A percentile compares a stretch with the other conserved stretches of the same genome.
Conservation (phyloP, 2,888 invertebrate species). For the Elmis aenea region DNA sequence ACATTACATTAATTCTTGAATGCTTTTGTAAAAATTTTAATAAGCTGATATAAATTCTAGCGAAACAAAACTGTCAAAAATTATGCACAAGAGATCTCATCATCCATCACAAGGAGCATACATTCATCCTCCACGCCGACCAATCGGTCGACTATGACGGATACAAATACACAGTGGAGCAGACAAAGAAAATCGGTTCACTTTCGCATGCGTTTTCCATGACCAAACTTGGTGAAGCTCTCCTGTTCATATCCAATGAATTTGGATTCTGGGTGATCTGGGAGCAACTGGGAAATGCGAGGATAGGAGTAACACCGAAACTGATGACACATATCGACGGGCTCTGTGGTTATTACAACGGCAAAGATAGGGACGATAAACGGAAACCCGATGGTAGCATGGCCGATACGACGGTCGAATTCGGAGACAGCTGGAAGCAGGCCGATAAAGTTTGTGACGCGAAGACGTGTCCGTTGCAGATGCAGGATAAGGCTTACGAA, state of each 20-base stretch:
- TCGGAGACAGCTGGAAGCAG: conserved; percentile 73
- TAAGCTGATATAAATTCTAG: conserved; percentile 41
- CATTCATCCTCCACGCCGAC: conserved; percentile 57
- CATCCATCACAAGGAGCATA: conserved; percentile 57
- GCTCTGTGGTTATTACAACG: conserved; percentile 74
- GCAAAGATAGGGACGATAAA: conserved; percentile 61
- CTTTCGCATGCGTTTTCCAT: conserved; percentile 59
- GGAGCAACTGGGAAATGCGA: conserved; percentile 56
- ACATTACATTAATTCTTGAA: no score
- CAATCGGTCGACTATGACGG: conserved; percentile 65
- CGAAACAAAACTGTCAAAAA: conserved; percentile 58
- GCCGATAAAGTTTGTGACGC: conserved; percentile 54
- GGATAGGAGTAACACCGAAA: conserved; percentile 65
- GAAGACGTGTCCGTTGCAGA: conserved; percentile 55
- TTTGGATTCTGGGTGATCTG: conserved; percentile 73
- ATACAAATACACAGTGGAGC: conserved; percentile 57
- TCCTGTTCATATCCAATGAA: conserved; percentile 63
- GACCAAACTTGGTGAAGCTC: conserved; percentile 62
- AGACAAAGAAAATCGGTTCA: conserved; percentile 57
- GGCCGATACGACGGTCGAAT: conserved; percentile 61
- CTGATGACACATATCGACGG: conserved; percentile 66
- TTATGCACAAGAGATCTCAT: conserved; percentile 61
- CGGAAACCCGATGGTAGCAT: conserved; percentile 62
- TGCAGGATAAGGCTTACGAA: conserved; percentile 61
- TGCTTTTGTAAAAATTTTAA: background rate